Percentiles rank a stretch among this genome's conserved stretches.
phyloP scores from a whole-genome alignment of 2,888 invertebrate genomes.

The Nephrotoma guestfalica region DNA sequence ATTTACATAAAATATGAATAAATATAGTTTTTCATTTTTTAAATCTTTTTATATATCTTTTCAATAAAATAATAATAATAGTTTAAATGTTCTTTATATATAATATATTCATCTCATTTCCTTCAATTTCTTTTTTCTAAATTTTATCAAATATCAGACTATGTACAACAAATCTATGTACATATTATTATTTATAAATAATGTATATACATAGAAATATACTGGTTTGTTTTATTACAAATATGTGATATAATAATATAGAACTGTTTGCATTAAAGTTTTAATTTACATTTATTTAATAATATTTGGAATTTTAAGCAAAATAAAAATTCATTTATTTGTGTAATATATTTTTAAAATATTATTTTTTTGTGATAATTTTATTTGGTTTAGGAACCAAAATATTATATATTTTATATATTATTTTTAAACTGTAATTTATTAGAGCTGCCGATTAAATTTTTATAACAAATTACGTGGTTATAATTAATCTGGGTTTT shows the following conservation, averaged over 20 bases:
- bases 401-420: neutral
- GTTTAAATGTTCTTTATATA: neutral
- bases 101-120: neutral
- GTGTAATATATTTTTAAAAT: neutral
- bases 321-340: neutral
- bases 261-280: neutral
- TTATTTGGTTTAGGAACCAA: neutral
- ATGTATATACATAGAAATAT: neutral
- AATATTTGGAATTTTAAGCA: neutral
- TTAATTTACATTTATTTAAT: neutral
- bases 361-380: neutral
- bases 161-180: neutral
- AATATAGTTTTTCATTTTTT: neutral
- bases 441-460: neutral
- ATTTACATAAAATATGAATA: neutral
- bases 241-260: neutral
- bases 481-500: neutral
- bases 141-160: neutral
- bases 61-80: neutral
- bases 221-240: neutral
- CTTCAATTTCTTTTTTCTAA: neutral
- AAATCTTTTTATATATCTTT: neutral
- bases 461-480: neutral
- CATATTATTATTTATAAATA: neutral
- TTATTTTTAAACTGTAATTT: neutral